Evolutionary conservation across 2,113 vertebrate genomes (phyloP), one percentile per base, ranked within the genome.

Genomic region (Stegastes partitus): DNA sequence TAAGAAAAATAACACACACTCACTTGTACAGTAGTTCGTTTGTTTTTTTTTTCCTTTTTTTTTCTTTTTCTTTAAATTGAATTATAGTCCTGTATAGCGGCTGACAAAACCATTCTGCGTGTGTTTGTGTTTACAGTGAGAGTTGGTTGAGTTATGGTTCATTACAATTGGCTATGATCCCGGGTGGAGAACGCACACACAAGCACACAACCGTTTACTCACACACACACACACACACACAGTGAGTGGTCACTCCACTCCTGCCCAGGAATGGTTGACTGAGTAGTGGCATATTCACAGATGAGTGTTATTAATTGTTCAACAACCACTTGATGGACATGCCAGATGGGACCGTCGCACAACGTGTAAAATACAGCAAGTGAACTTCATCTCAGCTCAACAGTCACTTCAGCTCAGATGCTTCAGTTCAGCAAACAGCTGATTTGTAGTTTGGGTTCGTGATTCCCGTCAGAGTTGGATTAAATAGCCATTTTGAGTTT

Each of bases 1-100:
- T 95, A 94, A 93, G 87, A 94, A 94, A 93, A 91, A 91, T 79
- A 91, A 89, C 75, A 79, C 84, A 79, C 69, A 80, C 76, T n/a
- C 83, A 78, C 66, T 49, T 61, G 51, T 55, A 82, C 65, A 37
- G 21, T 80, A 39, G 68, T 57, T 71, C 19, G 16, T 75, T 31
- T 71, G 64, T 81, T 16, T 76, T 53, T 44, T 72, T 67, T 15
- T 63, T 25, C 3, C 7, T 19, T 26, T 54, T 62, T 39, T 44
- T 79, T 53, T 53, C 77, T 42, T 67, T 75, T 42, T 72, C 68
- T 67, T 61, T 12, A 54, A 59, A 50, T 31, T 55, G 68, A 88
- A 22, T 67, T 82, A 47, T 64, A 81, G 67, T 87, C 74, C 69
- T 68, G 82, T 87, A 81, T 79, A 89, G 79, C 34, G 71, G 62